A percentile compares a stretch with the other conserved stretches of the same genome.
Evolutionary conservation across 2,797 vertebrate genomes (phyloP).

Genomic region (Monodelphis domestica): DNA sequence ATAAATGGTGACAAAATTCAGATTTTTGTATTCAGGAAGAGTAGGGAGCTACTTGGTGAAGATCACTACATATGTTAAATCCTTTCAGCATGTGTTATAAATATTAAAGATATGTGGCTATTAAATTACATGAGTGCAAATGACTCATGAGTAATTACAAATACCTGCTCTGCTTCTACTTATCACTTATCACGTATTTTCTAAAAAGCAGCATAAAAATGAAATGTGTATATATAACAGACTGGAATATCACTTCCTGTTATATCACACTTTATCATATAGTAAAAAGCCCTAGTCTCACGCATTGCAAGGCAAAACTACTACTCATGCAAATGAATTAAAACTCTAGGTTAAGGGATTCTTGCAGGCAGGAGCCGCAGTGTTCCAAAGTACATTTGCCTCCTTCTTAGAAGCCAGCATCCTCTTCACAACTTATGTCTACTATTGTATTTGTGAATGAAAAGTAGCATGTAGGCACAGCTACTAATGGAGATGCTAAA

Average conservation of each 20-base stretch:
- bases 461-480: neutral
- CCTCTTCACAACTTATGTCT: conserved; percentile 10
- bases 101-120: conserved; percentile 84
- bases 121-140: conserved; percentile 81
- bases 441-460: conserved; percentile 10
- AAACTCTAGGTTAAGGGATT: neutral
- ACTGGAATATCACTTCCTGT: conserved; percentile 62
- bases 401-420: neutral
- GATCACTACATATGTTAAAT: conserved; percentile 86
- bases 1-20: conserved; percentile 84
- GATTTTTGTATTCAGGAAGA: conserved; percentile 84
- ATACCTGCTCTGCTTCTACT: conserved; percentile 81
- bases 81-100: conserved; percentile 83
- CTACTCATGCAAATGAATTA: conserved; percentile 53
- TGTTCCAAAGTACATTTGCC: neutral
- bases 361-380: conserved; percentile 10
- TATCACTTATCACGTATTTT: conserved; percentile 56
- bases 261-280: conserved; percentile 54
- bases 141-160: conserved; percentile 81
- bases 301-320: conserved; percentile 49
- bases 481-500: conserved; percentile 27
- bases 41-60: conserved; percentile 83
- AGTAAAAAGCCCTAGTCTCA: conserved; percentile 50
- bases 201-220: conserved; percentile 67
- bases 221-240: conserved; percentile 63